A percentile compares a stretch with the other conserved stretches of the same genome.
These are phyloP conservation scores for Paramuricea clavata DNA, from an alignment of 92 coral and sea anemone species.

Conservation along the genomic window DNA sequence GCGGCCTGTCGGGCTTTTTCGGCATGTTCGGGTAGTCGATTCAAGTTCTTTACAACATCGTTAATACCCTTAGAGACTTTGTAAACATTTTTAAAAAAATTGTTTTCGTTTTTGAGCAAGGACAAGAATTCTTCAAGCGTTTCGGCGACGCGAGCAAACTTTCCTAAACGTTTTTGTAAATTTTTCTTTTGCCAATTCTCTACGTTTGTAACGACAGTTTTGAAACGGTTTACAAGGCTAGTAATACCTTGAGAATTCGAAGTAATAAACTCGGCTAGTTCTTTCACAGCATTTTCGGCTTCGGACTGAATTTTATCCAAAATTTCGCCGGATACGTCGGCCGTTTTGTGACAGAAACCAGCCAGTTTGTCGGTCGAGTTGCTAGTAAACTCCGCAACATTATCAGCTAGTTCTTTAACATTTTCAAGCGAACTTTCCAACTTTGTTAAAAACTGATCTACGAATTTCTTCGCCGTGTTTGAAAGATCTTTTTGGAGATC, in stretches of 20 bases:
- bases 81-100: conserved; percentile 75
- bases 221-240: conserved; percentile 73
- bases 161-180: conserved; percentile 82
- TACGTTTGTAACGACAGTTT: conserved; percentile 80
- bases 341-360: conserved; percentile 82
- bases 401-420: conserved; percentile 77
- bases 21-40: conserved; percentile 85
- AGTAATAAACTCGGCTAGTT: conserved; percentile 78
- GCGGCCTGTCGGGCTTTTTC: conserved; percentile 84
- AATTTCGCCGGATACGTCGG: conserved; percentile 79
- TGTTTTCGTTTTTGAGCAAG: conserved; percentile 80
- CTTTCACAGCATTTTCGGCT: conserved; percentile 77
- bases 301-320: conserved; percentile 84
- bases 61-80: conserved; percentile 77
- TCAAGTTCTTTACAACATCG: conserved; percentile 69
- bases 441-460: conserved; percentile 72
- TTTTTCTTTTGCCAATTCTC: conserved; percentile 88
- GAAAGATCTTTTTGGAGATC: conserved; percentile 82
- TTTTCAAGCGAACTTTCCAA: conserved; percentile 73
- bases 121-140: conserved; percentile 86
- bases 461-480: conserved; percentile 71
- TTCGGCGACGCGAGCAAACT: conserved; percentile 79
- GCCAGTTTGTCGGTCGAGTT: conserved; percentile 79
- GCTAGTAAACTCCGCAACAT: conserved; percentile 83
- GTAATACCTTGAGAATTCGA: conserved; percentile 73